Evolutionary conservation across 2,888 invertebrate species (phyloP), one percentile per base, ranked within the genome.

Genomic region (Cactoblastis cactorum): DNA sequence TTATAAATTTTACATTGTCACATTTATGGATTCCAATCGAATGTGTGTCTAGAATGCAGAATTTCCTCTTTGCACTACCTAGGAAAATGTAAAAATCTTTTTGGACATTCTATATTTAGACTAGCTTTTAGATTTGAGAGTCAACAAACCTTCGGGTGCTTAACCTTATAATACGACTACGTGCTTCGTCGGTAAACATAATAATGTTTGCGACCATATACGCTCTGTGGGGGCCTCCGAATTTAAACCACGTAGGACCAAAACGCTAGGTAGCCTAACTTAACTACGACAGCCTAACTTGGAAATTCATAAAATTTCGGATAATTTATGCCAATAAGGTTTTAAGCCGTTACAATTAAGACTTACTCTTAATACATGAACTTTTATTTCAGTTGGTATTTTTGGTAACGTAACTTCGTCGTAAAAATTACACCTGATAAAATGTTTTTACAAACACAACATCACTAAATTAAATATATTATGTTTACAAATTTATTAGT

Each of bases 141-240:
- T 69, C 69, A 71, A 77, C 70, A 75, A 73, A 74, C 72, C 66
- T 63, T 60, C 57, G 66, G 81, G 80, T 83, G 67, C 62, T 74
- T 78, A 77, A 82, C 82, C 85, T 74, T 65, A 69, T 76, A 75
- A 81, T 67, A 67, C 72, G 69, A 63, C 69, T 78, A 79, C 78
- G 75, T 78, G 39, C 62, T 60, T 56, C 54, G 49, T 15, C 43
- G 39, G 49, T 39, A 49, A 45, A 53, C 43, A 45, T 41, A 35
- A 45, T 41, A 35, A 46, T 47, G 51, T 57, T 47, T 47, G 54
- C 48, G 52, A 50, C 52, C 58, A 58, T 58, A 61, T 61, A 52
- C 56, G 45, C 55, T 11, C 32, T 18, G 49, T 39, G 32, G 17
- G 38, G 38, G 32, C 49, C 49, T 32, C 49, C 28, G 18, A 38